These are phyloP conservation scores for Chalcis sispes DNA, from an alignment of 2,888 invertebrate species.

Conservation along the genomic window DNA sequence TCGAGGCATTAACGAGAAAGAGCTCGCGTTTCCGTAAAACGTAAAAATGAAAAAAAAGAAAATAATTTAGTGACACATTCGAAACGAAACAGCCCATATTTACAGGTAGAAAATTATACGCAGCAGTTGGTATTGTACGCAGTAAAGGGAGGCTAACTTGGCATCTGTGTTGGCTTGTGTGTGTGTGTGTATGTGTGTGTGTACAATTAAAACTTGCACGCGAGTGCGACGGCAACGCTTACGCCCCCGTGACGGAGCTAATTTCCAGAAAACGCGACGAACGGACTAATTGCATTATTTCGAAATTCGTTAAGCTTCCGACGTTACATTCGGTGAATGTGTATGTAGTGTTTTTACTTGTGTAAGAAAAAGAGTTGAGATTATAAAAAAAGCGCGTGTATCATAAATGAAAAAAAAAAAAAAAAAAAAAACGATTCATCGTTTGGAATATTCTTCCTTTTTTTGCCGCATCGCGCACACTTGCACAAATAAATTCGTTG, in stretches of 20 bases:
- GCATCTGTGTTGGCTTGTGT: too few relatives aligned
- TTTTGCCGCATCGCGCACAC: not conserved
- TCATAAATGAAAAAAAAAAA: not conserved
- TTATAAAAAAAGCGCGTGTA: constrained; percentile 7
- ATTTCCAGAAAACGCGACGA: constrained; percentile 62
- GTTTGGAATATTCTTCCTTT: not conserved
- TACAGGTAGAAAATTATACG: not conserved
- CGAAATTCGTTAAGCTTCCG: constrained; percentile 61
- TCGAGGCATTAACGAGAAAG: too few relatives aligned
- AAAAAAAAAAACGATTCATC: constrained; percentile 4
- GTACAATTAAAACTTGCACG: constrained; percentile 66
- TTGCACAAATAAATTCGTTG: not conserved
- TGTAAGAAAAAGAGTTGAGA: too few relatives aligned
- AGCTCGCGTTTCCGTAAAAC: too few relatives aligned
- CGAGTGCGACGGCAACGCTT: too few relatives aligned
- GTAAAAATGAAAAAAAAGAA: too few relatives aligned
- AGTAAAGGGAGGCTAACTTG: too few relatives aligned
- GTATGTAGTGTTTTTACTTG: too few relatives aligned
- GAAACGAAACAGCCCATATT: not conserved
- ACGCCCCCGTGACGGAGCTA: constrained; percentile 59
- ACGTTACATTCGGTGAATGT: constrained; percentile 5
- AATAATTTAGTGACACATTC: not conserved
- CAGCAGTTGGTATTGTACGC: not conserved
- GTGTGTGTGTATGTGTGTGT: too few relatives aligned
- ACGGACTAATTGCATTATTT: constrained; percentile 65